A percentile compares a stretch with the other conserved stretches of the same genome.
Evolutionary conservation across 2,113 vertebrate genomes (phyloP).

Genomic region (Labeo catla): DNA sequence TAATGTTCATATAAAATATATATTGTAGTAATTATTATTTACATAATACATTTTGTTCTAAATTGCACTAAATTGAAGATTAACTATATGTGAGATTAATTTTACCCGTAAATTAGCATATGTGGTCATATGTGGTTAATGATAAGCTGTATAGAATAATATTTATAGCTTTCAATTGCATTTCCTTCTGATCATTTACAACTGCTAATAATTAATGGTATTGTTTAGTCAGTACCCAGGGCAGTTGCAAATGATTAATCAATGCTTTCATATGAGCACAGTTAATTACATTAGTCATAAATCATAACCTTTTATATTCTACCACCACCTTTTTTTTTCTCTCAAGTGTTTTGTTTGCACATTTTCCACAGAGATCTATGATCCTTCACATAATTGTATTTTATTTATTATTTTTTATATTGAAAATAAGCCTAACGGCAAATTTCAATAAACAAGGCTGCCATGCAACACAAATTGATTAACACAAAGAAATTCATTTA

Average conservation of each 20-base stretch:
- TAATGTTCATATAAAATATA: no score
- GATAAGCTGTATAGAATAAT: constrained; percentile 7
- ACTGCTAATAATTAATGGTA: constrained; percentile 45
- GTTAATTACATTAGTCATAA: constrained; percentile 36
- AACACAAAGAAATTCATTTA: constrained; percentile 65
- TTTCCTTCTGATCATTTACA: constrained; percentile 28
- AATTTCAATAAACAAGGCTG: constrained; percentile 46
- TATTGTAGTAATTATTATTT: neutral
- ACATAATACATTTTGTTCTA: neutral
- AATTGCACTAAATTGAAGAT: neutral
- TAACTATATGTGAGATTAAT: neutral
- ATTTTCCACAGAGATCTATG: neutral
- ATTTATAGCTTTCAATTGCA: constrained; percentile 43
- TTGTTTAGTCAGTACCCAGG: constrained; percentile 32
- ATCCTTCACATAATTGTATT: neutral
- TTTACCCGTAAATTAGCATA: neutral
- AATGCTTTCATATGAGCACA: constrained; percentile 21
- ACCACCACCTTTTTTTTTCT: neutral
- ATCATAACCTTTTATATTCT: constrained; percentile 37
- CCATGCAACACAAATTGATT: constrained; percentile 58
- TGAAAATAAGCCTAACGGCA: constrained; percentile 47
- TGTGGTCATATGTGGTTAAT: constrained; percentile 8
- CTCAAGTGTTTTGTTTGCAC: neutral
- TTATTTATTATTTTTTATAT: constrained; percentile 15
- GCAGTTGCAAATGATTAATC: constrained; percentile 47